Conservation (phyloP, 2,113 vertebrate genomes). For the Mirounga angustirostris region DNA sequence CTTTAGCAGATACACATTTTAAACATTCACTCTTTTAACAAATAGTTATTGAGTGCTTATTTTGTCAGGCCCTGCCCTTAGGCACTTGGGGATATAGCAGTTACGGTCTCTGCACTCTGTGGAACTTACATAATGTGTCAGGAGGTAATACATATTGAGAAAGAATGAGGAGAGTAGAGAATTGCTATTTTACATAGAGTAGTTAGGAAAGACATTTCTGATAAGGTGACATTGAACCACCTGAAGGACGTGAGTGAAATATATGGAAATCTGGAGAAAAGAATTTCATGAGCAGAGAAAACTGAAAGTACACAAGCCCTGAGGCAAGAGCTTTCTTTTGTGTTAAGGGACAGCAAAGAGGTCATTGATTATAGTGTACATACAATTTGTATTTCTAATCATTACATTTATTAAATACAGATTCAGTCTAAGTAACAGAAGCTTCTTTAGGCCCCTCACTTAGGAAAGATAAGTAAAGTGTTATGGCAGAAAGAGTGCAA, state of each 20-base stretch:
- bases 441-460: neutral
- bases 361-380: neutral
- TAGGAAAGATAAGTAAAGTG: neutral
- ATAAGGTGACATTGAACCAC: neutral
- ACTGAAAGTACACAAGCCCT: neutral
- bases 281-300: neutral
- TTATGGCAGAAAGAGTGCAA: neutral
- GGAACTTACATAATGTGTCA: neutral
- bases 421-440: neutral
- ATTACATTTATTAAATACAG: conserved; percentile 18
- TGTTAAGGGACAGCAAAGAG: conserved; percentile 10
- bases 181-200: neutral
- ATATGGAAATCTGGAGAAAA: neutral
- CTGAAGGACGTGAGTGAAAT: neutral
- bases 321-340: neutral
- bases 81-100: neutral
- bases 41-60: conserved; percentile 13
- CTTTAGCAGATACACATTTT: neutral
- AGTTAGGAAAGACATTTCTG: neutral
- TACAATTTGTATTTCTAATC: neutral
- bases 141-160: neutral
- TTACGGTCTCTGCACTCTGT: neutral
- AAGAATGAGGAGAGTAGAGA: neutral
- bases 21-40: neutral
- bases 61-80: neutral